Evolutionary conservation across 2,888 invertebrate genomes (phyloP).

Genomic region (Plutella xylostella): DNA sequence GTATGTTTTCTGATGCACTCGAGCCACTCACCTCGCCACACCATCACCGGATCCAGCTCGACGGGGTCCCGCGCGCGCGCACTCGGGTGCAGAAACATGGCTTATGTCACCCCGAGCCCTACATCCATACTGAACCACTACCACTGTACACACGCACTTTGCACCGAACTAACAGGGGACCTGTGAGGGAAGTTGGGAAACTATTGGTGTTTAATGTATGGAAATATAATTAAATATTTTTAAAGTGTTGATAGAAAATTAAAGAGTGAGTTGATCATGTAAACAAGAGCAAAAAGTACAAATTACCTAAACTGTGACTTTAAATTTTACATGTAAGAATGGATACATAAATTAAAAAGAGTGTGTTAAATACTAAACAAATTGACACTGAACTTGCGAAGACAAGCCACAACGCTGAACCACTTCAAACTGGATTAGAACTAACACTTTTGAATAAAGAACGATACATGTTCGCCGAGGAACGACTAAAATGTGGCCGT

Average conservation of each 20-base stretch:
- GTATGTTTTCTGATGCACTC: no score
- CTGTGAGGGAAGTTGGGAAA: no score
- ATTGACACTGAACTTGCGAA: slow-evolving; percentile 6
- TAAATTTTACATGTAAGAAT: slow-evolving; percentile 5
- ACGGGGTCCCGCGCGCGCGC: slow-evolving; percentile 53
- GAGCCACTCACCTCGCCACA: slow-evolving; percentile 58
- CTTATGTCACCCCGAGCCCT: slow-evolving; percentile 64
- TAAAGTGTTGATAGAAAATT: slow-evolving; percentile 12
- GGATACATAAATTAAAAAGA: no score
- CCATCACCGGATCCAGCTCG: slow-evolving; percentile 55
- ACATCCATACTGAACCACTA: slow-evolving; percentile 49
- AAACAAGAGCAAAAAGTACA: not conserved
- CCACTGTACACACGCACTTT: slow-evolving; percentile 24
- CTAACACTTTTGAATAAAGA: not conserved
- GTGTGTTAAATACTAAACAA: slow-evolving; percentile 4
- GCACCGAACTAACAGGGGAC: no score
- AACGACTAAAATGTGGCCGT: slow-evolving; percentile 17
- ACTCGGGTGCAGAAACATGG: slow-evolving; percentile 63
- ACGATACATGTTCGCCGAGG: not conserved
- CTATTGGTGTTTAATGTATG: no score
- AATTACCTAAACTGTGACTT: not conserved
- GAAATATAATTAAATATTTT: slow-evolving; percentile 22
- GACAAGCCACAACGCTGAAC: slow-evolving; percentile 1
- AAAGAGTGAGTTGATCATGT: slow-evolving; percentile 7
- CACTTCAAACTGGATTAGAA: not conserved